Conservation (phyloP, 1,140 invertebrate species). For the Araneus ventricosus region DNA sequence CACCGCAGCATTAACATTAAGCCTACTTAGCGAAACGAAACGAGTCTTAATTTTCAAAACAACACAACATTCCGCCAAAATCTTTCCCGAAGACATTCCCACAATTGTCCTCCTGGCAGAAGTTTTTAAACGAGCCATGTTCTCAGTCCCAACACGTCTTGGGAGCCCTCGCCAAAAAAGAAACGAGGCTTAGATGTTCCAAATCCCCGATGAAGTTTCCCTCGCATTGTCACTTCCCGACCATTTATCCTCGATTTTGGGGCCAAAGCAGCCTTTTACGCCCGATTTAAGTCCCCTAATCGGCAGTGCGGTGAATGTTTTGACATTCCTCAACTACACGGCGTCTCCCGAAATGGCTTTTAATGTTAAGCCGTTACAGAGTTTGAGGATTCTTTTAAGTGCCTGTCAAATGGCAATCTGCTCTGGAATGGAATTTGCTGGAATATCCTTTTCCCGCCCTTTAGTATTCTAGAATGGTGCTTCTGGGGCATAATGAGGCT, state of each 20-base stretch:
- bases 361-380: slow-evolving; percentile 59
- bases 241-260: slow-evolving; percentile 32
- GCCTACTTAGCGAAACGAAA: background rate
- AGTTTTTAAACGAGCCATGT: background rate
- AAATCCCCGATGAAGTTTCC: slow-evolving; percentile 40
- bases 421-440: background rate
- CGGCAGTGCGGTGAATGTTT: slow-evolving; percentile 19
- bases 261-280: slow-evolving; percentile 45
- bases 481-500: background rate
- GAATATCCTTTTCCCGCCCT: background rate
- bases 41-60: slow-evolving; percentile 7
- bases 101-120: slow-evolving; percentile 7
- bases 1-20: background rate
- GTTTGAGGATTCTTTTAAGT: slow-evolving; percentile 51
- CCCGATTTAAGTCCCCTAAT: slow-evolving; percentile 53
- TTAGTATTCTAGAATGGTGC: background rate
- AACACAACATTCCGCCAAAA: background rate
- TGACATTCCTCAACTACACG: slow-evolving; percentile 8
- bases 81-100: background rate
- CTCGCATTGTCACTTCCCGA: slow-evolving; percentile 23
- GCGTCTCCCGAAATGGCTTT: background rate
- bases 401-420: slow-evolving; percentile 9
- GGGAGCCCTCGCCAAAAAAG: background rate
- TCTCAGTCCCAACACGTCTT: slow-evolving; percentile 29
- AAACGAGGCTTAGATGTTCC: slow-evolving; percentile 18